Evolutionary conservation across 1,140 invertebrate genomes (phyloP), one percentile per base, ranked within the genome.

Genomic region (Diplogasteroides magnus): DNA sequence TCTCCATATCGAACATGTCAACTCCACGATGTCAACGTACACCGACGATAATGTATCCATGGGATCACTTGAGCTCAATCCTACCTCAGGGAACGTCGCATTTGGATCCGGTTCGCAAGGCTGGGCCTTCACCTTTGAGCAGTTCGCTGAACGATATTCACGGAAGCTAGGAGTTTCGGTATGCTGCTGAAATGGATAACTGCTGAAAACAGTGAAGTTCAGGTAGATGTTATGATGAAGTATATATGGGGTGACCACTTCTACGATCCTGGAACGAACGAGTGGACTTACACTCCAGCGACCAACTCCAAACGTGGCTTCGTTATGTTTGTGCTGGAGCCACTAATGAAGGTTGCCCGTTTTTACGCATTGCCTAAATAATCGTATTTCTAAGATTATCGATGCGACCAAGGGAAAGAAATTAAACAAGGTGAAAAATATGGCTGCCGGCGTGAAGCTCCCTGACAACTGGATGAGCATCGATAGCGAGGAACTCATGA

Each of bases 11-110:
- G 97, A 99, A 87, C 98, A 97, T 83, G 93, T 98, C 31, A 99
- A 99, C 87, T 96, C 98, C 72, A 99, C 98, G 83, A 98, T 99
- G 85, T 93, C 94, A 73, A 98, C 96, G 19, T 99, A 98, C 85
- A 90, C 90, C 76, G 93, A 97, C 76, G 94, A 97, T 78, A 88
- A 89, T 81, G 95, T 94, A 73, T 96, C 97, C 55, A 98, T 98
- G 96, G 97, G 95, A 84, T 91, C 96, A 87, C 92, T 97, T 70
- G 89, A 91, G 77, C 92, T 98, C 77, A 92, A 97, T 84, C 94
- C 94, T 65, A 91, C 91, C 85, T 93, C 93, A 86, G 96, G 96
- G 81, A 97, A 93, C 73, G 96, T 98, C 74, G 97, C 96, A 83
- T 99, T 99, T 85, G 97, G 97, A 72, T 97, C 95, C 31, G 97